A percentile compares a stretch with the other conserved stretches of the same genome.
Evolutionary conservation across 2,113 vertebrate species (phyloP).

Genomic region (Actenoides hombroni): DNA sequence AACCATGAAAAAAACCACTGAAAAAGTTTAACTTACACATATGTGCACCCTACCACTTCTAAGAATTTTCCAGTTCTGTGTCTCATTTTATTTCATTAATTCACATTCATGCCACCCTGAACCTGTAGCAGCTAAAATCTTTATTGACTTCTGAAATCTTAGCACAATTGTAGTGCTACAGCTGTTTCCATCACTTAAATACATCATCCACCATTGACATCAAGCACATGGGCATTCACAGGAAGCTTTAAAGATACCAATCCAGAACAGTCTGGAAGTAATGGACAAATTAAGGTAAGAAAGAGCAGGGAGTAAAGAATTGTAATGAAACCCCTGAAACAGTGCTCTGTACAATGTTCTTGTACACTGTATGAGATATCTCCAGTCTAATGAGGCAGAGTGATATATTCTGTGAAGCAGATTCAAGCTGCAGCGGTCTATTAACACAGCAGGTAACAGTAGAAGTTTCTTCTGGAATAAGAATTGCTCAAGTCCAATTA

Average conservation of each 20-base stretch:
- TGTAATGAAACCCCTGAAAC: not conserved
- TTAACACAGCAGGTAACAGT: not conserved
- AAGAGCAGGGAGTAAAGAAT: not conserved
- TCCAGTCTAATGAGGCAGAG: not conserved
- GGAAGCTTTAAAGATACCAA: not conserved
- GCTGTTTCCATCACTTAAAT: not conserved
- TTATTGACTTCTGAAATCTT: not conserved
- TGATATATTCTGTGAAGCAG: not conserved
- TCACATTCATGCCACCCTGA: not conserved
- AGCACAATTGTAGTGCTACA: not conserved
- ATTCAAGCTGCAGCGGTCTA: not conserved
- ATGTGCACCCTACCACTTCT: not conserved
- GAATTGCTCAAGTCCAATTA: not conserved
- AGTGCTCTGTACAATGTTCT: not conserved
- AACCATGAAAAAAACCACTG: not conserved
- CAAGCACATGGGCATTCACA: not conserved
- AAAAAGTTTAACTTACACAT: not conserved
- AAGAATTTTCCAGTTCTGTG: not conserved
- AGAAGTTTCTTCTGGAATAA: not conserved
- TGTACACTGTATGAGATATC: not conserved
- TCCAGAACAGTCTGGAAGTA: not conserved
- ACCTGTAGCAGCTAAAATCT: not conserved
- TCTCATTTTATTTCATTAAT: too few species aligned
- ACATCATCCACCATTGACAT: not conserved
- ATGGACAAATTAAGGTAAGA: not conserved